These are phyloP conservation scores for Siniperca scherzeri DNA, from an alignment of 2,797 vertebrate genomes.

Conservation along the genomic window DNA sequence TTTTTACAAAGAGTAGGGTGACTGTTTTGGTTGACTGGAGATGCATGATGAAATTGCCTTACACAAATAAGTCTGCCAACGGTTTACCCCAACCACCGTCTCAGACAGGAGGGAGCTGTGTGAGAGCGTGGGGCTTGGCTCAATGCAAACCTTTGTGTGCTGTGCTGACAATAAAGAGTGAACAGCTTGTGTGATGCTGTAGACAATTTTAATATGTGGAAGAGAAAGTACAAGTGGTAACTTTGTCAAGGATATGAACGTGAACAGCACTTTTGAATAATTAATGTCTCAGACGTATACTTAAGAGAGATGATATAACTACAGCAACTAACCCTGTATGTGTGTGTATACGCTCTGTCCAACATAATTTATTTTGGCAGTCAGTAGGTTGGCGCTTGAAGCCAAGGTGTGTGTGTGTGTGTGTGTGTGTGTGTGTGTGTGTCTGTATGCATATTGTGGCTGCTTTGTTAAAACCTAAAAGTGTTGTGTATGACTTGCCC, in stretches of 20 bases:
- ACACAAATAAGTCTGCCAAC: slow-evolving; percentile 58
- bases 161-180: slow-evolving; percentile 20
- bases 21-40: slow-evolving; percentile 70
- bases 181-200: slow-evolving; percentile 30
- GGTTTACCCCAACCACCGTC: slow-evolving; percentile 47
- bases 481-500: slow-evolving; percentile 20
- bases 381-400: slow-evolving; percentile 17
- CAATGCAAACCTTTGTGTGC: slow-evolving; percentile 22
- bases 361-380: slow-evolving; percentile 47
- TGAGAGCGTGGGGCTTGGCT: slow-evolving; percentile 15
- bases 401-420: slow-evolving; percentile 16
- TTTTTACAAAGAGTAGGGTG: slow-evolving; percentile 51
- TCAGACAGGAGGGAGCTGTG: slow-evolving; percentile 37
- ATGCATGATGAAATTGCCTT: slow-evolving; percentile 67
- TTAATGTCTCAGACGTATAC: slow-evolving; percentile 43
- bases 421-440: slow-evolving; percentile 14
- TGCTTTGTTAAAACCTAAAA: slow-evolving; percentile 14
- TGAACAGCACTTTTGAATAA: slow-evolving; percentile 43
- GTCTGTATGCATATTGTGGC: slow-evolving; percentile 7
- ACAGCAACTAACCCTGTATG: slow-evolving; percentile 19
- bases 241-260: slow-evolving; percentile 48
- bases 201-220: slow-evolving; percentile 40
- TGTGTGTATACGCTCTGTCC: slow-evolving; percentile 15
- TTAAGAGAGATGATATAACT: slow-evolving; percentile 36
- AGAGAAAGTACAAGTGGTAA: slow-evolving; percentile 36